Base-by-base conservation (phyloP, 2,113 vertebrate species). In the Zingel zingel region DNA sequence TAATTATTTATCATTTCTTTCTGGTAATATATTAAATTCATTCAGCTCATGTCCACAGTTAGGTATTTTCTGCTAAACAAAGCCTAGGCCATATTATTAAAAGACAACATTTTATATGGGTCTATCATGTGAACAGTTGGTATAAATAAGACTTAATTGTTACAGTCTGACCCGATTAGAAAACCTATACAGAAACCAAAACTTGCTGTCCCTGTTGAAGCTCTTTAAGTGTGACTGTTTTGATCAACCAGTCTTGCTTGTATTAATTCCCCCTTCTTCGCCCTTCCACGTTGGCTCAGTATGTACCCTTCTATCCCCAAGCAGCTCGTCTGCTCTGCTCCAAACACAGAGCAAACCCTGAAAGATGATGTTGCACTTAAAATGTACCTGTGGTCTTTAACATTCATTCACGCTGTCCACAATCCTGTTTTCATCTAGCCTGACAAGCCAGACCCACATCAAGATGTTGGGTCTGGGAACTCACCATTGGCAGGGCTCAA, bases 381-480 rank as follows among this genome's bases (percentile, higher is more conserved):
- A 74, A 43, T 61, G 39, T 13, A 9, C 43, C 43, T 7, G 45
- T 36, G 45, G 18, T 74, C 56, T 74, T 50, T 53, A 45, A 69
- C 63, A 70, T 74, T 66, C 33, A 66, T 43, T 63, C 54, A 57
- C 1, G 4, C 25, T 21, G 30, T 75, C 27, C 43, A 45, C 68
- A 25, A 19, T 76, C 70, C 54, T 7, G 23, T 47, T 65, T 79
- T 83, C 50, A 82, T 80, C 75, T 27, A 27, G 27, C 27, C 27
- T 27, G 27, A 27, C 27, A 27, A 27, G 27, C 27, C 27, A 27
- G 25, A n/a, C n/a, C n/a, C n/a, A n/a, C n/a, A n/a, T n/a, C n/a
- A n/a, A n/a, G n/a, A n/a, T n/a, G n/a, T n/a, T n/a, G n/a, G 25
- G 25, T 25, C 25, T 25, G 25, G 25, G 25, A 25, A 25, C 25